These are phyloP conservation scores for Venturia canescens DNA, from an alignment of 1,140 invertebrate genomes.

Conservation along the genomic window DNA sequence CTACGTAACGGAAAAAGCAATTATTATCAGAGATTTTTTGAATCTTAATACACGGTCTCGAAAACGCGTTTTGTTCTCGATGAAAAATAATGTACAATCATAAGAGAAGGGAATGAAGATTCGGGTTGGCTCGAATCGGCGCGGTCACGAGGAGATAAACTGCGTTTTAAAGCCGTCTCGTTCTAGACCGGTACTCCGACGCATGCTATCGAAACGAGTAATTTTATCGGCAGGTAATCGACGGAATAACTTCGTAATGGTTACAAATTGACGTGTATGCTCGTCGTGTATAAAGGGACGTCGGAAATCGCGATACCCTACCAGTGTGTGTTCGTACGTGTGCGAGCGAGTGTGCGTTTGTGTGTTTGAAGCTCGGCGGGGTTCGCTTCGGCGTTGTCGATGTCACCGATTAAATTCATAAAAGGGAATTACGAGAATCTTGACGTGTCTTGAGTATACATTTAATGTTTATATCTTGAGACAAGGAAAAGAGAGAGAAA, in stretches of 20 bases:
- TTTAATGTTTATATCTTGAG: background rate
- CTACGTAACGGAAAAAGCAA: no score
- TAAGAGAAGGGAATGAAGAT: no score
- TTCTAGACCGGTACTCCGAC: background rate
- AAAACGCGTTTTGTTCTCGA: background rate
- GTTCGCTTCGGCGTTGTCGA: background rate
- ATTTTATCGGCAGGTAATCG: constrained; percentile 59
- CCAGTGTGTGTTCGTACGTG: no score
- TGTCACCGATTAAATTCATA: constrained; percentile 54
- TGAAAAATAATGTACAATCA: no score
- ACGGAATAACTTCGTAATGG: constrained; percentile 59
- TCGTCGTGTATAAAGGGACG: constrained; percentile 16
- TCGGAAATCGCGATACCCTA: constrained; percentile 17
- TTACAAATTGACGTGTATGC: constrained; percentile 60
- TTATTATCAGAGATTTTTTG: no score
- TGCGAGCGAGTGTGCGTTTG: no score
- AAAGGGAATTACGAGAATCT: constrained; percentile 47
- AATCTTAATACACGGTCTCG: background rate
- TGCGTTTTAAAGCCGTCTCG: constrained; percentile 38
- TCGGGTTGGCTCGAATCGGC: background rate
- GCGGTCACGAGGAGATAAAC: constrained; percentile 50
- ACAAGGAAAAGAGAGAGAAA: background rate
- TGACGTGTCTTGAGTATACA: background rate
- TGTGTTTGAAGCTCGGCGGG: constrained; percentile 4
- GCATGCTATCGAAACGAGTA: constrained; percentile 3